Evolutionary conservation across 2,113 vertebrate genomes (phyloP), one percentile per base, ranked within the genome.

Genomic region (Hippocampus comes): DNA sequence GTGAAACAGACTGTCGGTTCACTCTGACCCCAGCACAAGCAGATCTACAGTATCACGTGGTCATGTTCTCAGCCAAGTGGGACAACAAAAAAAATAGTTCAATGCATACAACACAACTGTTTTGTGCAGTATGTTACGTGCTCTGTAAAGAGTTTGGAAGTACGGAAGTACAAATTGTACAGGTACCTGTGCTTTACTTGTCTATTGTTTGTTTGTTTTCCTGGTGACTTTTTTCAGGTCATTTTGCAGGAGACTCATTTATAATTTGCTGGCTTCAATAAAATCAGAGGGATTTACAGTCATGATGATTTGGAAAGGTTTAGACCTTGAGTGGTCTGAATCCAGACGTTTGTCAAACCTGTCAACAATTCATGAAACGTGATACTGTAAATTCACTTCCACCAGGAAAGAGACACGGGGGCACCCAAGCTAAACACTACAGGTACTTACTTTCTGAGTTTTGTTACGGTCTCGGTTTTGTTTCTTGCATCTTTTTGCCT

Each of bases 1-100:
- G 41, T 49, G 53, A 25, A 66, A 64, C 42, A 65, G 43, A 21
- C 56, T 79, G 71, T 43, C 67, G 55, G 65, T 34, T 7, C 70
- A 10, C 15, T 18, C 56, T 57, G 70, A 72, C 61, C 57, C 60
- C 1, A 46, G 73, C 73, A 76, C 75, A 53, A 66, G 1, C 27
- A 73, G 79, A 72, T 75, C 68, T 68, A 38, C 5, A 38, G 34
- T 38, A 49, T 65, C 34, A 65, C 63, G 41, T 46, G 63, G 21
- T 46, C 41, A 23, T 43, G 63, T 65, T 46, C 12, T 21, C 5
- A 12, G 41, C 41, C 63, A 65, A 65, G 42, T 65, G 41, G 38
- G 7, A 64, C 63, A 43, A 43, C 12, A 38, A 38, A 38, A 38
- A 38, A 38, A 38, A 6, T 6, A 38, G 10, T 41, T 0, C 17